Evolutionary conservation across 2,797 vertebrate species (phyloP), one percentile per base, ranked within the genome.

Genomic region (Neostethus bicornis): DNA sequence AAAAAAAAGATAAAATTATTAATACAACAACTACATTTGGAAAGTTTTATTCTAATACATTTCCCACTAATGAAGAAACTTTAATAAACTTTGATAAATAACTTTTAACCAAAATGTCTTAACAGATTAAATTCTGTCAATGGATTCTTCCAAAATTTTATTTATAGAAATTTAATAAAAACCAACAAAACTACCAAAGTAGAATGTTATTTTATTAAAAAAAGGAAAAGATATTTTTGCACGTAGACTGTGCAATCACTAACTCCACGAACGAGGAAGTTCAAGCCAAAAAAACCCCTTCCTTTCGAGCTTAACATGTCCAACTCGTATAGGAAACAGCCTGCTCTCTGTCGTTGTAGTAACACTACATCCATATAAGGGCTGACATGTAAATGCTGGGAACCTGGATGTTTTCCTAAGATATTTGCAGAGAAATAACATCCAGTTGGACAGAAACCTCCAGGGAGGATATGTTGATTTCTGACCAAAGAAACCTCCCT

Each of bases 381-480:
- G 29, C 38, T 0, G 2, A 39, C 47, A 56, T 4, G 25, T 13
- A 7, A 11, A 17, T 12, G 0, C n/a, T 24, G 23, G 10, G 10
- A 23, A 55, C 34, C 6, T 21, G 3, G 1, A 13, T 64, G 42
- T 79, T 73, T 39, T 51, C 9, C 8, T 13, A 45, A 38, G 37
- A 13, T 55, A 38, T 67, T 37, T 58, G 41, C 60, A 9, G 24
- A 58, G 56, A 52, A n/a, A 16, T 54, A 5, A 61, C 67, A 58
- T 28, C 25, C 5, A 1, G 20, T 14, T 24, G n/a, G 17, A 25
- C 54, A 52, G 83, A 80, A 80, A 73, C 59, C 41, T 62, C 29
- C 21, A 61, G 61, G 85, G 81, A 78, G 79, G 70, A 51, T 74
- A 79, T 79, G 61, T 83, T 79, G 75, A 70, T 38, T 46, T 39